Evolutionary conservation across 2,797 vertebrate species (phyloP), one percentile per base, ranked within the genome.

Genomic region (Cyprinodon diabolis): DNA sequence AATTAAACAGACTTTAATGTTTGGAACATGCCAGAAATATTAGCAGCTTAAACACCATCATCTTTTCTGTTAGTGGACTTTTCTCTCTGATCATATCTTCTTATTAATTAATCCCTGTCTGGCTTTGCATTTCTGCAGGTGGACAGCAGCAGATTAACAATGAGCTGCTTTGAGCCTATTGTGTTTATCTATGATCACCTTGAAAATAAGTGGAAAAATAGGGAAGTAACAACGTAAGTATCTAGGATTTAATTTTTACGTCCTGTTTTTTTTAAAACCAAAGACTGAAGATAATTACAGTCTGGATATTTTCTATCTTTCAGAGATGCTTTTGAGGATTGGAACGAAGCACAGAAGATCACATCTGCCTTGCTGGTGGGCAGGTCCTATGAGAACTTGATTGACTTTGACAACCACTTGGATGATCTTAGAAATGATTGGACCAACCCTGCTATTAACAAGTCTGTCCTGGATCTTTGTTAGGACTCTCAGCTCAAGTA

Each of bases 381-480:
- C 92, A 95, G 96, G 51, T 97, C 96, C 76, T 99, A 99, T 1
- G 97, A 99, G 84, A 95, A 94, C 0, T 96, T 99, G 6, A 95
- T 98, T 85, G 98, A 99, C 93, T 99, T 99, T 66, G 98, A 99
- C 88, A 98, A 98, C 89, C 98, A 99, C 91, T 92, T 99, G 93
- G 98, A 99, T 35, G 98, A 99, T 89, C 96, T 99, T 66, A 95
- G 98, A 74, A 98, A 99, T 0, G 98, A 99, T 92, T 99, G 98
- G 98, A 98, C 98, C 66, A 99, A 99, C 89, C 97, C 98, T 0
- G 97, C 98, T 89, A 97, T 99, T 91, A 99, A 99, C 91, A 99
- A 98, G 87, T 96, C 96, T 0, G 96, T 99, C 74, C 93, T 99
- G 76, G 97, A 99, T 92, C 94, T 99, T 65, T 99, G 98, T 87